A percentile compares a stretch with the other conserved stretches of the same genome.
Evolutionary conservation across 1,140 invertebrate genomes (phyloP).

Genomic region (Lucilia cuprina): DNA sequence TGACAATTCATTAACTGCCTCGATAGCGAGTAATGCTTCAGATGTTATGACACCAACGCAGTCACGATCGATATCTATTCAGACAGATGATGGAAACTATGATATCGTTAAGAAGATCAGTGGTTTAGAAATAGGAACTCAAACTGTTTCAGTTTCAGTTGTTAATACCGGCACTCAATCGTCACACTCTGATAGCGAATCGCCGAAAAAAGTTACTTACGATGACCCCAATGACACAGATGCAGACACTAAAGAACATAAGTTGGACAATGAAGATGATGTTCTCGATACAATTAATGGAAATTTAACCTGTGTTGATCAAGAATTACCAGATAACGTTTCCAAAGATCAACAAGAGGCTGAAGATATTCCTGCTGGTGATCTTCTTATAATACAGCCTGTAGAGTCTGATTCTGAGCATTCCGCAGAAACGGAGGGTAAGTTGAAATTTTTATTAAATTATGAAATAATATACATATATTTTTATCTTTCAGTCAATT

Average conservation of each 20-base stretch:
- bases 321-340: not conserved
- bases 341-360: not conserved
- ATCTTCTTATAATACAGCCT: not conserved
- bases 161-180: not conserved
- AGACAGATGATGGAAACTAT: constrained; percentile 19
- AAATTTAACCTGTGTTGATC: not conserved
- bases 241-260: not conserved
- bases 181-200: not conserved
- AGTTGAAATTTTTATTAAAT: not conserved
- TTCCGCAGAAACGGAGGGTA: not conserved
- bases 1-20: not conserved
- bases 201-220: not conserved
- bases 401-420: not conserved
- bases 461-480: too few species aligned
- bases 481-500: too few species aligned
- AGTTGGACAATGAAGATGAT: constrained; percentile 19
- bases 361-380: not conserved
- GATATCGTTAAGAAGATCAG: constrained; percentile 1
- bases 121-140: constrained; percentile 13
- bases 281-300: not conserved
- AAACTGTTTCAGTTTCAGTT: not conserved
- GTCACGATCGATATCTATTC: too few species aligned
- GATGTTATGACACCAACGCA: not conserved
- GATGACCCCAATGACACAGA: constrained; percentile 7
- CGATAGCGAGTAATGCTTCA: not conserved